Evolutionary conservation across 2,888 invertebrate species (phyloP).

Genomic region (Thelaira solivaga): DNA sequence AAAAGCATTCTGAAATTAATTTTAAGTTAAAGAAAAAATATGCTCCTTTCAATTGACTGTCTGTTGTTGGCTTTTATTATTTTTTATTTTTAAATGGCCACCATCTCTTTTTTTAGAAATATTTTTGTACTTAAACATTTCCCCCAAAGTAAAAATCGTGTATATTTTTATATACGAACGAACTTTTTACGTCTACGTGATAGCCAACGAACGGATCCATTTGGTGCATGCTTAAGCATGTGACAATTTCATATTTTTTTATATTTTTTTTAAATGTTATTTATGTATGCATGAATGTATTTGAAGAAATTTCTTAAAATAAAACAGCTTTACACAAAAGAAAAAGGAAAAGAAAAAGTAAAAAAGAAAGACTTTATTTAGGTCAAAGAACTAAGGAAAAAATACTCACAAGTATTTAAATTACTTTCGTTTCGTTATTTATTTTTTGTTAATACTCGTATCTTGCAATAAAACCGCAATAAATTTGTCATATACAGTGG

Average conservation of each 20-base stretch:
- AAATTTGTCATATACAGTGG: neutral
- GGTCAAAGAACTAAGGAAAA: slow-evolving; percentile 45
- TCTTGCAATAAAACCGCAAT: neutral
- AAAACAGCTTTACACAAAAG: slow-evolving; percentile 12
- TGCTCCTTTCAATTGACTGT: neutral
- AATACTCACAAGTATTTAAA: slow-evolving; percentile 8
- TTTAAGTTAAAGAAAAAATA: too few species aligned
- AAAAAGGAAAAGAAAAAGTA: too few species aligned
- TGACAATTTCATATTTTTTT: slow-evolving; percentile 32
- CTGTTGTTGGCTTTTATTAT: too few species aligned
- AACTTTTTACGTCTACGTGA: slow-evolving; percentile 2
- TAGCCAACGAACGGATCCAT: slow-evolving; percentile 1
- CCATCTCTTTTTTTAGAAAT: neutral
- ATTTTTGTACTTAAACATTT: neutral
- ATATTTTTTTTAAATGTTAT: slow-evolving; percentile 6
- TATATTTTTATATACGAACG: slow-evolving; percentile 8
- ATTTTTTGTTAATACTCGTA: neutral
- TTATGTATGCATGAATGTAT: neutral
- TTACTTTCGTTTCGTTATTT: neutral
- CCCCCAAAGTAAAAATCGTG: too few species aligned
- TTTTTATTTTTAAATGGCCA: slow-evolving; percentile 1
- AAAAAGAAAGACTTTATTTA: slow-evolving; percentile 11
- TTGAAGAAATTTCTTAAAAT: slow-evolving; percentile 37
- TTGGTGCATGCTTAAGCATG: slow-evolving; percentile 35
- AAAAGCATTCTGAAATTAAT: too few species aligned